Evolutionary conservation across 23 tunicate species (phyloP), one percentile per base, ranked within the genome.

Genomic region (Phallusia fumigata): DNA sequence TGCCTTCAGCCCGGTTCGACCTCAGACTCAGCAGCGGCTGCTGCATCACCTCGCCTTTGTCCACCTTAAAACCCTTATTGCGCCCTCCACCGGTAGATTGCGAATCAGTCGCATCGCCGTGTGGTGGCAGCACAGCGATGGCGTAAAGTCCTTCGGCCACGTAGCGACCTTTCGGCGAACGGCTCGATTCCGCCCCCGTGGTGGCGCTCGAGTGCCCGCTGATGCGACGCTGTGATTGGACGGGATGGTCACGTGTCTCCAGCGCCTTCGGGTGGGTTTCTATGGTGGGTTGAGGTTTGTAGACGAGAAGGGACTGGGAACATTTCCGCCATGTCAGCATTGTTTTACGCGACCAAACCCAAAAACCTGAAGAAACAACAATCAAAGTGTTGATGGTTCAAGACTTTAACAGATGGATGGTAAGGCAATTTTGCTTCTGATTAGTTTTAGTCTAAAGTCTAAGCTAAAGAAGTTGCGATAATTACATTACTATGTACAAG

Each of bases 271-370:
- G 45, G 45, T 24, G 35, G 15, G 80, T 36, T 77, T 77, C 44
- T 80, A 83, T 19, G 80, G 64, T 8, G 73, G 84, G 30, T 65
- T 58, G 69, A 1, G 11, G 28, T 8, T 58, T 58, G 69, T 58
- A 58, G 28, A 58, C 84, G 18, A 91, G 73, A 28, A 86, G 22
- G 0, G 97, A 92, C 22, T 86, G 84, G 0, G 84, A 82, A 75
- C 90, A 94, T 6, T 44, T 49, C 45, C 76, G 75, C 98, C 98
- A 94, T 19, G 90, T 78, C 0, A 34, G 80, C 52, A 89, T 53
- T 2, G 93, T 89, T 72, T 94, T 94, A 0, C 75, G 82, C 36
- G 98, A 94, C 86, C 91, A 89, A 52, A 94, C 94, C 98, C 98
- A 94, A 65, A 81, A 88, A 2, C 98, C 98, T 93, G 3, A 12